Evolutionary conservation across 2,797 vertebrate species (phyloP).

Genomic region (Crenichthys baileyi): DNA sequence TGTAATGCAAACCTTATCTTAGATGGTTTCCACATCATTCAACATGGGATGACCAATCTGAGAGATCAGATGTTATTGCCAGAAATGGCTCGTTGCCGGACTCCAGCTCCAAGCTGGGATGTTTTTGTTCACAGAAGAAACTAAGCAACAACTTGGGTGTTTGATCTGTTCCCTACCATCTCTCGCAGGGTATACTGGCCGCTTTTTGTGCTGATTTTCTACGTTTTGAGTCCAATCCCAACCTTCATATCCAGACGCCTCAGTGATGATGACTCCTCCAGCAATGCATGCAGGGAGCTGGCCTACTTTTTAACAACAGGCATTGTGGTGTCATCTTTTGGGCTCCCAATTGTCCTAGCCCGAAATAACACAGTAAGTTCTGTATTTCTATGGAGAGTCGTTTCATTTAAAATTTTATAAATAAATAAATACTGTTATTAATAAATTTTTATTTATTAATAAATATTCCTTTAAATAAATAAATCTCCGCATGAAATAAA

Average conservation of each 20-base stretch:
- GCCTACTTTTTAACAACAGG: slow-evolving; percentile 95
- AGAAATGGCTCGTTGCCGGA: background rate
- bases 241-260: slow-evolving; percentile 89
- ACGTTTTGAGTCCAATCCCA: slow-evolving; percentile 90
- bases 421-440: no score
- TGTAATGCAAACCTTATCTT: background rate
- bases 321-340: slow-evolving; percentile 94
- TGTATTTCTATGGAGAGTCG: background rate
- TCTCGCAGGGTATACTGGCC: slow-evolving; percentile 91
- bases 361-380: slow-evolving; percentile 84
- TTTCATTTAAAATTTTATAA: no score
- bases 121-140: background rate
- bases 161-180: background rate
- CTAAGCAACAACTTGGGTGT: background rate
- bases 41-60: background rate
- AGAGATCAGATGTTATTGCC: background rate
- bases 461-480: no score
- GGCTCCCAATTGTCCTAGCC: slow-evolving; percentile 90
- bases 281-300: slow-evolving; percentile 92
- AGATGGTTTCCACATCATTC: background rate
- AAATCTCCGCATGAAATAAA: no score
- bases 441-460: no score
- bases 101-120: background rate
- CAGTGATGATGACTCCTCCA: slow-evolving; percentile 89
- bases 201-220: slow-evolving; percentile 93